Conservation (phyloP, 2,113 vertebrate genomes). For the Tachycineta bicolor region DNA sequence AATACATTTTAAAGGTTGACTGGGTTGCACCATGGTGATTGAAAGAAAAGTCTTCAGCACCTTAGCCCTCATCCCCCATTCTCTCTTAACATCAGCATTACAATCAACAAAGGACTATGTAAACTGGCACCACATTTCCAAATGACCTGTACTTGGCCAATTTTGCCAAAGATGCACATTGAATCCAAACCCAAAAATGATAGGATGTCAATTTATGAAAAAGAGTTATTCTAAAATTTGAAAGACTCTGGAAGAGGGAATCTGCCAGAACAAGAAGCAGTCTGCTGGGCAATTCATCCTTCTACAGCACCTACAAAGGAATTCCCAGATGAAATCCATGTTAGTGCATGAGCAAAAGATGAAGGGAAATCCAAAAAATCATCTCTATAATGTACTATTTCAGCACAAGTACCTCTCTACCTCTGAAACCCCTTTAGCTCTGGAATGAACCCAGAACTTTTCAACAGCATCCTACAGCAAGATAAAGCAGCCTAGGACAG, state of each 20-base stretch:
- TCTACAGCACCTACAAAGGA: background rate
- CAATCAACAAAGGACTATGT: background rate
- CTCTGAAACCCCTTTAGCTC: background rate
- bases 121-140: background rate
- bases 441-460: background rate
- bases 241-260: background rate
- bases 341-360: background rate
- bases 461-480: background rate
- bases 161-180: background rate
- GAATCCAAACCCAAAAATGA: background rate
- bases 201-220: background rate
- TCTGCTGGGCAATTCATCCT: background rate
- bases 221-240: background rate
- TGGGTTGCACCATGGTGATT: accelerated
- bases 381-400: background rate
- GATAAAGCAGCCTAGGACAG: background rate
- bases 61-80: background rate
- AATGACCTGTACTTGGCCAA: background rate
- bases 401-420: background rate
- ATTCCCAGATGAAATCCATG: background rate
- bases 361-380: background rate
- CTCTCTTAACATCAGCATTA: background rate
- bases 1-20: background rate
- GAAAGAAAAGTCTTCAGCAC: background rate
- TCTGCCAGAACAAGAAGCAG: background rate